Evolutionary conservation across 2,113 vertebrate genomes (phyloP).

Genomic region (Onychostruthus taczanowskii): DNA sequence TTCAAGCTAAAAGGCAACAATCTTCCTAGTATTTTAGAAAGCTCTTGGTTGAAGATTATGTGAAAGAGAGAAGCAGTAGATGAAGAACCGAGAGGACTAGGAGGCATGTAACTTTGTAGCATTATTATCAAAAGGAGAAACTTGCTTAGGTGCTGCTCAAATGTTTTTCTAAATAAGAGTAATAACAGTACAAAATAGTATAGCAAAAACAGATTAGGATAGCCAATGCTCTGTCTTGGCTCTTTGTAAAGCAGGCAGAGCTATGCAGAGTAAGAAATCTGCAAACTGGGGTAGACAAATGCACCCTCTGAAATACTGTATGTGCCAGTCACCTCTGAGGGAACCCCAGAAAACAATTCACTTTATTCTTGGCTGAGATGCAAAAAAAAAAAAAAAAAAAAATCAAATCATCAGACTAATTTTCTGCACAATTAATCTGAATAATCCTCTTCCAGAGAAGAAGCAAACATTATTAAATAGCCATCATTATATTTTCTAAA

Average conservation of each 20-base stretch:
- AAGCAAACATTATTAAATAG: neutral
- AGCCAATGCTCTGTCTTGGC: neutral
- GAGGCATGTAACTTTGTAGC: neutral
- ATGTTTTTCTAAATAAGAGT: neutral
- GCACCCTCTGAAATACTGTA: neutral
- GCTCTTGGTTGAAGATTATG: neutral
- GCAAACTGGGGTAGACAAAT: neutral
- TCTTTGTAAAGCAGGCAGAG: neutral
- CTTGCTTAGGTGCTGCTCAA: neutral
- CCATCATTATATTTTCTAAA: neutral
- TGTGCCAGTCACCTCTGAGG: neutral
- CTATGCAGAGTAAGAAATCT: neutral
- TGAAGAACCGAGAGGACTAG: neutral
- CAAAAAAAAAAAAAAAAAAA: neutral
- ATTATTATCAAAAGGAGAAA: neutral
- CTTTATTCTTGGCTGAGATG: neutral
- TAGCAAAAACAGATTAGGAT: neutral
- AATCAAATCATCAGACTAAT: neutral
- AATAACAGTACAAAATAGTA: neutral
- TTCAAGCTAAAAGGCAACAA: neutral
- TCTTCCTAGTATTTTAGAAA: neutral
- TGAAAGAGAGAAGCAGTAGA: neutral
- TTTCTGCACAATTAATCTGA: neutral
- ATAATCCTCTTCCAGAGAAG: neutral
- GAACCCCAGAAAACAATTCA: neutral